Evolutionary conservation across 1,140 invertebrate genomes (phyloP).

Genomic region (Drosophila bocqueti): DNA sequence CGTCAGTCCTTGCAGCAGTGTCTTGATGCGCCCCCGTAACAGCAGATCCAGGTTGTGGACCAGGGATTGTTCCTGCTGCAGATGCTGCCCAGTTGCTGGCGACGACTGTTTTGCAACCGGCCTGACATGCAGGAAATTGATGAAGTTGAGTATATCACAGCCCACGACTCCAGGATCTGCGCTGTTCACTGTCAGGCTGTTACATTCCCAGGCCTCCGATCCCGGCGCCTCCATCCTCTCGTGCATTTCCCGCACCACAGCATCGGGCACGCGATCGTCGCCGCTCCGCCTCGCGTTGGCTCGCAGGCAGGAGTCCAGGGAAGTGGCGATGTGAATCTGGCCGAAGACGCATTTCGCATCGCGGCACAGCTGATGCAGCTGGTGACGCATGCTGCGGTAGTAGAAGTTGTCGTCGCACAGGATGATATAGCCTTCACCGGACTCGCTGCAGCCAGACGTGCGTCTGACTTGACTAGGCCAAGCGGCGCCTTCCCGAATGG

Average conservation of each 20-base stretch:
- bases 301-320: slow-evolving; percentile 26
- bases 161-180: neutral
- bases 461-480: slow-evolving; percentile 9
- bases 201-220: slow-evolving; percentile 48
- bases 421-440: slow-evolving; percentile 32
- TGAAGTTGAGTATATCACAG: slow-evolving; percentile 10
- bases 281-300: slow-evolving; percentile 40
- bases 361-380: slow-evolving; percentile 62
- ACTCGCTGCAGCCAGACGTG: neutral
- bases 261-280: slow-evolving; percentile 19
- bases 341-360: slow-evolving; percentile 39
- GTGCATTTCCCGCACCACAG: slow-evolving; percentile 57
- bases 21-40: slow-evolving; percentile 42
- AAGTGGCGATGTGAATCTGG: slow-evolving; percentile 52
- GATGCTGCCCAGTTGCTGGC: too few species aligned
- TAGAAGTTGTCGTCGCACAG: slow-evolving; percentile 80
- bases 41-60: slow-evolving; percentile 49
- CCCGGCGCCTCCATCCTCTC: slow-evolving; percentile 49
- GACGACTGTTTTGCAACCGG: neutral
- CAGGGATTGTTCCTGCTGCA: slow-evolving; percentile 27
- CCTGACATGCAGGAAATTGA: slow-evolving; percentile 3
- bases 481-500: slow-evolving; percentile 4
- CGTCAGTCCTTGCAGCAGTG: neutral
- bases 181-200: slow-evolving; percentile 33
- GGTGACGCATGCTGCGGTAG: slow-evolving; percentile 76